Percentiles rank a stretch among this genome's conserved stretches.
Conservation (phyloP, 2,797 vertebrate genomes). For the Emydoidea blandingii region DNA sequence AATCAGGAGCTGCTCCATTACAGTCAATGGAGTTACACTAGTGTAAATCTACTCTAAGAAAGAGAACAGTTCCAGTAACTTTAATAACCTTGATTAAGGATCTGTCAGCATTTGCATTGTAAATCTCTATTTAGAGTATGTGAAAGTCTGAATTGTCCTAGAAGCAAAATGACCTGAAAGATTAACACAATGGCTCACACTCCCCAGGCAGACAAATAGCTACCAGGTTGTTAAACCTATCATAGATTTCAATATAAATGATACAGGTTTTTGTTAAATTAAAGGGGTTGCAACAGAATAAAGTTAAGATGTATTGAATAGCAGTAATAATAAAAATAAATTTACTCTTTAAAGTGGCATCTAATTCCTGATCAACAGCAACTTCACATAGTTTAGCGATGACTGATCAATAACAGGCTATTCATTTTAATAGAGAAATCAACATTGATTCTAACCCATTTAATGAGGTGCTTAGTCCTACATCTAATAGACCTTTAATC, state of each 20-base stretch:
- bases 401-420: conserved; percentile 12
- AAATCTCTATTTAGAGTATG: neutral
- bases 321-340: rapidly evolving
- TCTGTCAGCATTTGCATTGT: neutral
- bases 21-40: neutral
- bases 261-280: neutral
- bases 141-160: neutral
- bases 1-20: neutral
- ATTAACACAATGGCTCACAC: neutral
- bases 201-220: neutral
- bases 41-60: neutral
- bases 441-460: conserved; percentile 42
- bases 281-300: neutral
- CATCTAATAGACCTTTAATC: conserved; percentile 67
- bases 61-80: neutral
- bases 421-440: conserved; percentile 56
- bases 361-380: neutral
- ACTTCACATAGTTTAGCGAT: conserved; percentile 1
- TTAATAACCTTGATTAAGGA: neutral
- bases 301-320: conserved; percentile 15
- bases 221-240: conserved; percentile 8
- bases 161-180: neutral
- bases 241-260: neutral
- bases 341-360: neutral
- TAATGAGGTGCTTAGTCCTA: conserved; percentile 58